Evolutionary conservation across 2,113 vertebrate species (phyloP), one percentile per base, ranked within the genome.

Genomic region (Carassius carassius): DNA sequence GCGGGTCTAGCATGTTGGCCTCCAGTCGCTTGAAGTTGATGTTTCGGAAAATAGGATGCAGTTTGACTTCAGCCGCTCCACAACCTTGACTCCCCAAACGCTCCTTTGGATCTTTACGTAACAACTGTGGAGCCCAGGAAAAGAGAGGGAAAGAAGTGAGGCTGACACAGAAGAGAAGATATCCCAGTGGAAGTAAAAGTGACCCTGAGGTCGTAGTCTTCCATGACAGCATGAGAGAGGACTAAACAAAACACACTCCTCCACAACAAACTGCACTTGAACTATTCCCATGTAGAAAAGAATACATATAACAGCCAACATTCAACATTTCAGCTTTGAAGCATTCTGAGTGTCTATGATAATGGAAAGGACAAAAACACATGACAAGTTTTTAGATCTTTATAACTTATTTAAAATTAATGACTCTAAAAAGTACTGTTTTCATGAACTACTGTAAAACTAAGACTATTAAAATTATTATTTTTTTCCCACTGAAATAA

Each of bases 1-100:
- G 92, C 9, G 96, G 95, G 5, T 95, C 92, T 88, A 94, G 90
- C 75, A 96, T 93, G 67, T 95, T 96, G 0, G 96, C 96, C 90
- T 96, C 96, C 84, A 97, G 92, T 87, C 96, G 93, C 92, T 96
- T 96, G 92, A 96, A 97, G 92, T 96, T 96, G 92, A 96, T 96
- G 89, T 92, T 93, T 88, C 93, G 94, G 91, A 97, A 96, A 92
- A 96, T 96, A 0, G 94, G 88, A 73, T 97, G 94, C 63, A 89
- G 91, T 90, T 95, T 95, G 81, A 95, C 94, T 73, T 92, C 92
- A 1, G 89, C 88, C 2, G 91, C 94, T 65, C 93, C 89, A 0
- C 93, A 92, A 0, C 87, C 89, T 86, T 86, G 91, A 58, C 95
- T 95, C n/a, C 95, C 96, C 79, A 96, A 91, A 89, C 96, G 92